phyloP scores from a whole-genome alignment of 2,113 vertebrate genomes.

The Ochotona princeps region DNA sequence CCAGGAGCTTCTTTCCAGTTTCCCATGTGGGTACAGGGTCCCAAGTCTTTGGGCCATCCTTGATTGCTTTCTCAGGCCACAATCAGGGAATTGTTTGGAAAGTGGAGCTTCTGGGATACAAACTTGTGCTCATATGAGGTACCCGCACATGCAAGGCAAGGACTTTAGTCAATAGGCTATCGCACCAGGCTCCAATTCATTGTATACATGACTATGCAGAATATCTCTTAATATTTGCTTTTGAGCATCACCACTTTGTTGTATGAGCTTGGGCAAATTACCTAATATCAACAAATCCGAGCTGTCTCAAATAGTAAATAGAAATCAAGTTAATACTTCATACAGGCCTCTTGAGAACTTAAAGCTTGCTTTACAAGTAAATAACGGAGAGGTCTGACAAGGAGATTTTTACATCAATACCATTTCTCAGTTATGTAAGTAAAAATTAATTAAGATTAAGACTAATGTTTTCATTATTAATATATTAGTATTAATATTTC shows the following conservation, averaged over 20 bases:
- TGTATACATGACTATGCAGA: background rate
- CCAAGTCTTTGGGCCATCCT: too few species aligned
- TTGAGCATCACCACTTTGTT: background rate
- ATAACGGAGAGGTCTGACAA: slow-evolving; percentile 54
- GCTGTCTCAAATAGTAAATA: background rate
- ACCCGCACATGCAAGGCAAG: too few species aligned
- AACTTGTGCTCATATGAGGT: too few species aligned
- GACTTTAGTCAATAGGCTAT: too few species aligned
- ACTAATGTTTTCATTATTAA: background rate
- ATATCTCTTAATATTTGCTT: background rate
- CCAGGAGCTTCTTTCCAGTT: too few species aligned
- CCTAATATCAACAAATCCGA: background rate
- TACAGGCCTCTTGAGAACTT: background rate
- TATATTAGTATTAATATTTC: background rate
- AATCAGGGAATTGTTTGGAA: too few species aligned
- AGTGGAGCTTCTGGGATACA: too few species aligned
- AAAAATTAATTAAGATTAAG: background rate
- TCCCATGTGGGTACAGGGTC: too few species aligned
- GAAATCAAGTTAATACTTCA: background rate
- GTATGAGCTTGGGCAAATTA: background rate
- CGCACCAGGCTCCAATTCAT: background rate
- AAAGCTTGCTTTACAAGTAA: slow-evolving; percentile 35
- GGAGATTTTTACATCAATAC: slow-evolving; percentile 50
- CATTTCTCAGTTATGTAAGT: background rate
- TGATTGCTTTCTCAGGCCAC: too few species aligned